Base-by-base conservation (phyloP, 2,113 vertebrate genomes). In the Tautogolabrus adspersus region DNA sequence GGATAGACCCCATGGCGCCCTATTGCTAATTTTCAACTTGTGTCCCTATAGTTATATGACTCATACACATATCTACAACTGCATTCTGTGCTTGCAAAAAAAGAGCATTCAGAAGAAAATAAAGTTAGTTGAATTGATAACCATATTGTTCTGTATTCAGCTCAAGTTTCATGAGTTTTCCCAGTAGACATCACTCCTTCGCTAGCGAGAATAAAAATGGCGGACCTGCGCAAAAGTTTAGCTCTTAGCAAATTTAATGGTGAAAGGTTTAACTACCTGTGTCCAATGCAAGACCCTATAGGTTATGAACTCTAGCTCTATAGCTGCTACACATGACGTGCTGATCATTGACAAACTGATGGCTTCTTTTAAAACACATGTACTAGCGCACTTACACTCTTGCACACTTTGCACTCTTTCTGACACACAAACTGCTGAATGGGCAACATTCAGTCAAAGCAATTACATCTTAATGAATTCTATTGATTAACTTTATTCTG, bases 401-500 rank as follows among this genome's bases (percentile, higher is more conserved):
- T 44, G 15, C 60, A 23, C 10, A 44, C 19, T 18, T 13, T 11
- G 18, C 72, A 44, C 52, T 44, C 47, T 46, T 12, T 49, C 60
- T 2, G 56, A 72, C 44, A 74, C 61, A 56, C 42, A 65, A 74
- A 79, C 51, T 80, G 75, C 85, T 82, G 75, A 58, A 65, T 38
- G 59, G 67, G 66, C 75, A 22, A n/a, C 66, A 72, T 49, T 38
- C 11, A 54, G 71, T 74, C 49, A 54, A 75, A 26, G 26, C 26
- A 75, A 47, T 77, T 57, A 70, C 77, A 55, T 68, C 69, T 77
- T 80, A 86, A 87, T 87, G 61, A 86, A 69, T 70, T 58, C 38
- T 54, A 81, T 83, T 77, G 83, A 87, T 87, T 79, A 56, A 66
- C n/a, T 71, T 63, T 22, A 49, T 63, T 65, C 56, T 75, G 62